Base-by-base conservation (phyloP, 1,140 invertebrate genomes). In the Hesperophylax magnus region DNA sequence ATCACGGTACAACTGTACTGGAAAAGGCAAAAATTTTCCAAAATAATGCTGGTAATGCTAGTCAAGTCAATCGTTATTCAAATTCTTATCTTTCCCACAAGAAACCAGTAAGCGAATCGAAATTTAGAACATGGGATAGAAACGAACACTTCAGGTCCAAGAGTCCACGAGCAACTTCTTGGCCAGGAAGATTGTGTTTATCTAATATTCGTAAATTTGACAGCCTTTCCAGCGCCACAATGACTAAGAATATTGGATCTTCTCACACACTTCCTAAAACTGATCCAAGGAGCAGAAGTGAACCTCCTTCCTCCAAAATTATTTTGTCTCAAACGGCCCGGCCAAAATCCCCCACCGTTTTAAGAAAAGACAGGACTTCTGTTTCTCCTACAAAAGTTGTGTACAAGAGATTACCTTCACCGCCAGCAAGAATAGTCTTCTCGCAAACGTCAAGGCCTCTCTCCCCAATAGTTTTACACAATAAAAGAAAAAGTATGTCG, bases 31-130 rank as follows among this genome's bases (percentile, higher is more conserved):
- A 90, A 86, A 91, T 92, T 69, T 93, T 94, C 74, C 91, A 93
- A 84, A 90, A 92, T 34, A 82, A 87, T 20, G 87, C 87, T 81
- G 84, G 85, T 81, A 87, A 85, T 81, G 89, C 86, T 86, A 89
- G 89, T 63, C 90, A 94, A 85, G 91, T 91, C 52, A 80, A 92
- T 83, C 87, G 93, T 84, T 89, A 92, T 27, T 79, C 92, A 15
- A 91, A 90, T 76, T 86, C 92, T 17, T 95, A 95, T 86, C 88
- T 96, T 53, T 88, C 91, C 17, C 90, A 94, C 80, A 93, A 93
- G 77, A 92, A 92, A 86, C 93, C 94, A 17, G 94, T 95, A 0
- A 93, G 92, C 4, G 91, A 94, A 82, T 96, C 94, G 0, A 92
- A 92, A 83, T 95, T 96, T 86, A 92, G 91, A 84, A 91, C 90